These are phyloP conservation scores for Phalanger gymnotis DNA, from an alignment of 2,797 vertebrate species.

Conservation along the genomic window DNA sequence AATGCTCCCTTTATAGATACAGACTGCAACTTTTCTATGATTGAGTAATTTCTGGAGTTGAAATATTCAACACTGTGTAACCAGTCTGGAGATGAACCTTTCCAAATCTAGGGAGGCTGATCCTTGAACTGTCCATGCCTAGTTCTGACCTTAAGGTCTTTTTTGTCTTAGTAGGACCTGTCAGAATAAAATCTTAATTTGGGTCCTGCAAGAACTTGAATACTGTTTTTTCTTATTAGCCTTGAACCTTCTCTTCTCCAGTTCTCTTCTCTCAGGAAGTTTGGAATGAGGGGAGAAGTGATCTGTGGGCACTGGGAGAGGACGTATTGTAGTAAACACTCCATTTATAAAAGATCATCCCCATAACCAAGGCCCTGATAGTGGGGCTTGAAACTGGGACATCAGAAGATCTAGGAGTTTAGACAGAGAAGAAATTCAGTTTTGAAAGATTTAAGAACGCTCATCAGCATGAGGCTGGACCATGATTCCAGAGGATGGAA, in stretches of 20 bases:
- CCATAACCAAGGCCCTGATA: neutral
- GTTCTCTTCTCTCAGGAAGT: neutral
- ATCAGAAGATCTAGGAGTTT: neutral
- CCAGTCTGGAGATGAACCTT: neutral
- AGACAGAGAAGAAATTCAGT: neutral
- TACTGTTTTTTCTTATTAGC: neutral
- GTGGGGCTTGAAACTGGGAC: neutral
- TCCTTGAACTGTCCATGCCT: neutral
- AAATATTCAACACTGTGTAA: neutral
- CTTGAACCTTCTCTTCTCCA: neutral
- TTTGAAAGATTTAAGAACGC: neutral
- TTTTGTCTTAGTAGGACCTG: neutral
- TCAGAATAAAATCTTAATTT: neutral
- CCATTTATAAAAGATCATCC: neutral
- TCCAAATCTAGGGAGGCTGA: neutral
- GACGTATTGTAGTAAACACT: neutral
- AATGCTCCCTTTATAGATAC: neutral
- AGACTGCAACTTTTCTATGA: neutral
- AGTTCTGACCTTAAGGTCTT: neutral
- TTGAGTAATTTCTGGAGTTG: neutral
- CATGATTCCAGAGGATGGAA: neutral
- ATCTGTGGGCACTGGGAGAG: neutral
- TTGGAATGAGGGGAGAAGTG: neutral
- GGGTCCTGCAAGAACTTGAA: neutral
- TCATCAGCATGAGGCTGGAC: neutral